Percentiles rank a stretch among this genome's conserved stretches.
Conservation (phyloP, 1,140 invertebrate genomes). For the Camponotus pennsylvanicus region DNA sequence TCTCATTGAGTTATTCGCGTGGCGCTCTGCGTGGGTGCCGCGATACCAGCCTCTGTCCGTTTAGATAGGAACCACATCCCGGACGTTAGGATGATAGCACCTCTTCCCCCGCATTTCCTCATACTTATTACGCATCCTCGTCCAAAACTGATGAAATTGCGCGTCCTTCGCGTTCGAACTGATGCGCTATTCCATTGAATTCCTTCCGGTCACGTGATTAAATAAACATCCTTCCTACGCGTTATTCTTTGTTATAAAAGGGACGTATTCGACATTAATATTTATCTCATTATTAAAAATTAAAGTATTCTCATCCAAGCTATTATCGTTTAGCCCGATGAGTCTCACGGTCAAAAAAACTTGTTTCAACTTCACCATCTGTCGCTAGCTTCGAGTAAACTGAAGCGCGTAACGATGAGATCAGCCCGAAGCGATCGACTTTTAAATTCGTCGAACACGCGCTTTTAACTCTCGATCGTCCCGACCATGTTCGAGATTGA, state of each 20-base stretch:
- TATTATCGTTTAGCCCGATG: neutral
- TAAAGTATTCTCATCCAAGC: neutral
- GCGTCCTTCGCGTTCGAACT: constrained; percentile 48
- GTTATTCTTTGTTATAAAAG: neutral
- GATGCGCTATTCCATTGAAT: neutral
- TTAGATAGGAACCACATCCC: constrained; percentile 84
- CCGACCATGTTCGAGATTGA: constrained; percentile 24
- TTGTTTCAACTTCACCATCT: neutral
- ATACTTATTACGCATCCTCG: constrained; percentile 71
- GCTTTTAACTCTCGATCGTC: constrained; percentile 25
- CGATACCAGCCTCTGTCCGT: constrained; percentile 81
- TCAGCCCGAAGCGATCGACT: constrained; percentile 16
- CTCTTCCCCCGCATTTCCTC: constrained; percentile 84
- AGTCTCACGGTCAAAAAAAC: neutral
- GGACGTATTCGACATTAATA: neutral
- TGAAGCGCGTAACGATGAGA: constrained; percentile 1
- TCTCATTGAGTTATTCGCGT: constrained; percentile 73
- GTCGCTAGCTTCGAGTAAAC: neutral
- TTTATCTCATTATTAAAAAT: neutral
- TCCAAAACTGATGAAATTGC: constrained; percentile 60
- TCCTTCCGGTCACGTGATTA: neutral
- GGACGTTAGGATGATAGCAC: constrained; percentile 81
- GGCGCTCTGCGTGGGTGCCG: constrained; percentile 76
- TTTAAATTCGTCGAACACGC: constrained; percentile 37
- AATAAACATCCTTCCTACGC: neutral